Evolutionary conservation across 2,888 invertebrate species (phyloP), one percentile per base, ranked within the genome.

Genomic region (Coremacera marginata): DNA sequence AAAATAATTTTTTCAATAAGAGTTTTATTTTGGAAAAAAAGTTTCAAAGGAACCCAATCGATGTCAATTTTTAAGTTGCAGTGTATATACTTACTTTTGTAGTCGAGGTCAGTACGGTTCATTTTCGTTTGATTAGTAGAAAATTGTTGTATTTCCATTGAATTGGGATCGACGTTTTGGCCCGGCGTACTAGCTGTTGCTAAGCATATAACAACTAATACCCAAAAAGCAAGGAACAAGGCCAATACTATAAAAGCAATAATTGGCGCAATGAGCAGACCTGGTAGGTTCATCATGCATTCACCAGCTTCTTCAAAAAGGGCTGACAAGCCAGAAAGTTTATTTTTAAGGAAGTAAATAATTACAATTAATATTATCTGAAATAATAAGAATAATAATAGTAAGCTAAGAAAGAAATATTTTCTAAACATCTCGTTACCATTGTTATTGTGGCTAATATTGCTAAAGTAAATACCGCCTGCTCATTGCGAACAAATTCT

Each of bases 271-370:
- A 96, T 90, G 85, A 97, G 93, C 65, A 98, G 91, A 4, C 94
- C 93, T 0, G 98, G 98, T 82, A 98, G 92, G 82, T 94, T 93
- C 76, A 94, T 92, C 83, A 98, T 92, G 86, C 97, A 98, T 84
- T 94, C 93, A 16, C 96, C 96, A 0, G 98, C 96, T 90, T 98
- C 97, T 86, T 94, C 94, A 88, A 98, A 98, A 78, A 98, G 90
- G 25, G 94, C 93, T 0, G 96, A 94, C 83, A 98, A 91, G 85
- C 97, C 95, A 55, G 94, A 92, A 0, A 98, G 93, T 84, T 96
- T 93, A 83, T 95, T 94, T 72, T 96, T 92, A 90, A 96, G 92
- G 81, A 94, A 93, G 84, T 93, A 92, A 44, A 96, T 92, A 60
- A 96, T 90, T 52, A 95, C 89, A 65, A 96, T 87, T 70, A 96